Base-by-base conservation (phyloP, 2,797 vertebrate genomes). In the Sebastes kiyomatsui region DNA sequence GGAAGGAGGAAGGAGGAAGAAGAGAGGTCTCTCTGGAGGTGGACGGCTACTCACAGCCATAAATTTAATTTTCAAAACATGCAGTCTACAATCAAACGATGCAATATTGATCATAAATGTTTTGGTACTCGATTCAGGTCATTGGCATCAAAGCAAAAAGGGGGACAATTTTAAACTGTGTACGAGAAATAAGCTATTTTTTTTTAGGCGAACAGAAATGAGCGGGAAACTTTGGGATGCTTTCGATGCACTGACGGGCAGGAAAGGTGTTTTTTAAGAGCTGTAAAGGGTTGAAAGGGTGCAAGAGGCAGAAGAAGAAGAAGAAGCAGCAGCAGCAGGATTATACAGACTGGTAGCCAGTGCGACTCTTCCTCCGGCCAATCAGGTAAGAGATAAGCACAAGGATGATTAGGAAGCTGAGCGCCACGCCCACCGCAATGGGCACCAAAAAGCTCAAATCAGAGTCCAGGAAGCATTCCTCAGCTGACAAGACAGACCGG, bases 381-480 rank as follows among this genome's bases (percentile, higher is more conserved):
- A 98, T 97, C 94, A 99, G 91, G 77, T 97, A 99, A 96, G 97
- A 98, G 94, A 99, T 95, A 96, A 99, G 97, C 87, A 98, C 97
- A 94, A 98, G 96, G 96, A 99, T 95, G 94, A 99, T 97, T 95
- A 98, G 96, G 96, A 99, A 97, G 94, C 97, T 96, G 93, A 99
- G 96, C 2, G 97, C 96, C 95, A 98, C 92, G 30, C 98, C 98
- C 94, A 99, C 97, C 80, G 97, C 97, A 81, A 99, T 96, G 90
- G 98, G 97, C 93, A 99, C 98, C 95, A 99, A 96, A 97, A 98
- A 98, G 96, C 96, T 99, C 96, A 99, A 97, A 95, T 99, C 97
- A 97, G 97, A 96, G 94, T 98, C 97, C 96, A 96, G 96, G 97
- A 97, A 96, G 96, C 98, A 99, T 94, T 99, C 98, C 96, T 98